A percentile compares a stretch with the other conserved stretches of the same genome.
Evolutionary conservation across 2,113 vertebrate species (phyloP).

Genomic region (Peromyscus californicus): DNA sequence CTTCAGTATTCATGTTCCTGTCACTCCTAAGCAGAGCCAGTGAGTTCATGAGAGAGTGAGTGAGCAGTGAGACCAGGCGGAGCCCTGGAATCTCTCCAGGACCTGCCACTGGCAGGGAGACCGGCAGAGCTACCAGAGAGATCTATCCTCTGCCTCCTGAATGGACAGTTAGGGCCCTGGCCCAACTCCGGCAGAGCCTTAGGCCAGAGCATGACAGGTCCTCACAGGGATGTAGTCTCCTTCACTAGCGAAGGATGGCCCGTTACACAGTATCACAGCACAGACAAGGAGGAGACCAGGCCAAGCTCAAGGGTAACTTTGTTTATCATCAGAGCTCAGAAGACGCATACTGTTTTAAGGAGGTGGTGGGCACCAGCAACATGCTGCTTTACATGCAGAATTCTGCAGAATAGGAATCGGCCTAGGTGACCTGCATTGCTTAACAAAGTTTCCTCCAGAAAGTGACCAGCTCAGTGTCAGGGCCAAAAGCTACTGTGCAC

Average conservation of each 20-base stretch:
- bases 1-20: neutral
- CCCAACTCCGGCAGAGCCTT: neutral
- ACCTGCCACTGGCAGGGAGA: neutral
- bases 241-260: neutral
- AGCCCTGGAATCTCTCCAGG: neutral
- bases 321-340: neutral
- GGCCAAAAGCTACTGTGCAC: neutral
- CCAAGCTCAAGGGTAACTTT: neutral
- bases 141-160: conserved; percentile 35
- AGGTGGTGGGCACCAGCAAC: neutral
- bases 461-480: neutral
- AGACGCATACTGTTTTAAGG: neutral
- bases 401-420: neutral
- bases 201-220: neutral
- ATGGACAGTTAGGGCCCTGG: neutral
- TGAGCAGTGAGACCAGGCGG: neutral
- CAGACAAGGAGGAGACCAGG: neutral
- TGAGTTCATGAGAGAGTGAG: neutral
- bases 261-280: neutral
- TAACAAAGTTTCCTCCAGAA: neutral
- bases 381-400: neutral
- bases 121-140: neutral
- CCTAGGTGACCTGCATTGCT: neutral
- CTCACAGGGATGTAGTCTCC: neutral
- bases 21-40: neutral